Evolutionary conservation across 2,888 invertebrate genomes (phyloP).

Genomic region (Eilema sororculum): DNA sequence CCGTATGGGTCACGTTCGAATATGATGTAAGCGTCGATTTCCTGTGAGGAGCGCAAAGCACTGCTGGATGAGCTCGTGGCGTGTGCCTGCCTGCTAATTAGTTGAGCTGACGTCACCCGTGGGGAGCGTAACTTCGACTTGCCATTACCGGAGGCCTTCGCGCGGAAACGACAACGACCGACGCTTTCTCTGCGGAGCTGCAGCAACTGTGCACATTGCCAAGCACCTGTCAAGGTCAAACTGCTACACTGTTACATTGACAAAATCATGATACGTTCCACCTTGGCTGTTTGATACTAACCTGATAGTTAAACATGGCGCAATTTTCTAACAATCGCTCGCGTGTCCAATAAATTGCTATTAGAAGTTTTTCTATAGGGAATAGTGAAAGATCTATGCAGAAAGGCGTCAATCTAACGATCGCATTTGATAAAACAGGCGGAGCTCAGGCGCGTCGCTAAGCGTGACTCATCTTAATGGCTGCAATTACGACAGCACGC

Average conservation of each 20-base stretch:
- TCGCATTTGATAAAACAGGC: constrained; percentile 77
- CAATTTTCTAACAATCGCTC: constrained; percentile 16
- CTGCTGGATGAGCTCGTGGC: constrained; percentile 68
- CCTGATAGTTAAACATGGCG: not conserved
- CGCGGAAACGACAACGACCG: constrained; percentile 86
- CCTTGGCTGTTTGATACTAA: not conserved
- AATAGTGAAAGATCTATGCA: constrained; percentile 49
- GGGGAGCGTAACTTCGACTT: constrained; percentile 68
- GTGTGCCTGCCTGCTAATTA: constrained; percentile 80
- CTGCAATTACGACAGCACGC: constrained; percentile 78
- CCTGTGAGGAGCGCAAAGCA: constrained; percentile 73
- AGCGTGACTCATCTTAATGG: constrained; percentile 86
- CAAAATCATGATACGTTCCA: constrained; percentile 16
- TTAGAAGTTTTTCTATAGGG: constrained; percentile 26
- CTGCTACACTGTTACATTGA: constrained; percentile 9
- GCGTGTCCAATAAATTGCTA: constrained; percentile 32
- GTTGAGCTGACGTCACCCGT: constrained; percentile 78
- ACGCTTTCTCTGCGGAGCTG: constrained; percentile 77
- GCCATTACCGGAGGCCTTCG: constrained; percentile 81
- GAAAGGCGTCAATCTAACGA: constrained; percentile 61
- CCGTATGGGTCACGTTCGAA: constrained; percentile 65
- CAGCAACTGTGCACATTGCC: constrained; percentile 57
- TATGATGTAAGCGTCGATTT: constrained; percentile 83
- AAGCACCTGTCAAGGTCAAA: constrained; percentile 64
- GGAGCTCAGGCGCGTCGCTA: constrained; percentile 76